Evolutionary conservation across 2,888 invertebrate genomes (phyloP).

Genomic region (Dicyrtoma fusca): DNA sequence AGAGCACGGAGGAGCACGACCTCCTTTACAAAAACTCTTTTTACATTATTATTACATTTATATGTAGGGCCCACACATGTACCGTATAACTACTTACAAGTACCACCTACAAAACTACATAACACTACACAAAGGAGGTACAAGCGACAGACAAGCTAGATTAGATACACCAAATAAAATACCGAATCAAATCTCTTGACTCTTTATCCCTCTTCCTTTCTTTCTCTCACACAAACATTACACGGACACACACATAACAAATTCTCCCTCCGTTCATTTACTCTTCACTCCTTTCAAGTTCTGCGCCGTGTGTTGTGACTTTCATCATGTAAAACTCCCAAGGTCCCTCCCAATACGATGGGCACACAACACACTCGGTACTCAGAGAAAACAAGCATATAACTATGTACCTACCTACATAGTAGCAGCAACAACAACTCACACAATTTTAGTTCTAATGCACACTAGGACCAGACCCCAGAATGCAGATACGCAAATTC

Average conservation of each 20-base stretch:
- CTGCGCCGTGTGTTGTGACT: neutral
- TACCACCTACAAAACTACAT: too few species aligned
- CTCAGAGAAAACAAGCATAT: too few species aligned
- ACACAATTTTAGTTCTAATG: too few species aligned
- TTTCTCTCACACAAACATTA: neutral
- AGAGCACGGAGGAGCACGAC: neutral
- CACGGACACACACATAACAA: too few species aligned
- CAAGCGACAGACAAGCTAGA: constrained; percentile 1
- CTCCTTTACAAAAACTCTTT: constrained; percentile 3
- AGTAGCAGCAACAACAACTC: too few species aligned
- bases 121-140: too few species aligned
- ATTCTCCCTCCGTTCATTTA: neutral
- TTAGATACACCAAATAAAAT: constrained; percentile 2
- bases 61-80: neutral
- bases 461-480: too few species aligned
- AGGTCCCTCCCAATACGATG: too few species aligned
- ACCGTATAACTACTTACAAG: too few species aligned
- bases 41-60: constrained; percentile 20
- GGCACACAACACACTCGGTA: too few species aligned
- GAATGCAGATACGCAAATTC: too few species aligned
- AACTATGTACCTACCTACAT: too few species aligned
- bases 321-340: neutral
- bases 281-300: neutral
- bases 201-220: neutral
- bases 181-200: constrained; percentile 7